Evolutionary conservation across 1,140 invertebrate genomes (phyloP), one percentile per base, ranked within the genome.

Genomic region (Drosophila seguyi): DNA sequence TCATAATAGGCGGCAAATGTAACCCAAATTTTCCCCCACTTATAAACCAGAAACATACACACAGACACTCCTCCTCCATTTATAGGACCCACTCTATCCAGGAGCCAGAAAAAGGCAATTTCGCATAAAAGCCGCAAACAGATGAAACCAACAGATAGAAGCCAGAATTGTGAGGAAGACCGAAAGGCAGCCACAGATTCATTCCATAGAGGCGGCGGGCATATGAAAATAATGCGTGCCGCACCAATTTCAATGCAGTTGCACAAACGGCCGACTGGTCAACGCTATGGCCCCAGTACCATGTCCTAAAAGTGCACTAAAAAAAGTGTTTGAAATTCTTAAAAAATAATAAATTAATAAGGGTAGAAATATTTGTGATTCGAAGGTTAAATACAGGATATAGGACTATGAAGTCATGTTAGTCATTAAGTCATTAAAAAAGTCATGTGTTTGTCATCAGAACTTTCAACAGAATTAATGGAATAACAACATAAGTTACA

Each of bases 211-310:
- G 83, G 57, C 75, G 83, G 50, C 75, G 62, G 75, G 72, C 71
- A 87, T 82, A 79, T 82, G 84, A 86, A 87, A 84, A 88, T 87
- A 88, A 77, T 87, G 80, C 84, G 80, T 77, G 36, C 36, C 69
- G 22, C 55, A 50, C 44, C 67, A 83, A 68, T 86, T 75, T 71
- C 71, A 68, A 63, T 80, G 45, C 82, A 81, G 59, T 69, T 81
- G 48, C 74, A 75, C 62, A 69, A 45, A 45, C 60, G 11, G 44
- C 14, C 13, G 7, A 36, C 41, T 11, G n/a, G 16, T 1, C 29
- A 27, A 11, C 18, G 20, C 31, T 42, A 18, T 27, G 13, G 14
- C 22, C n/a, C 31, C 31, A 34, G 42, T 39, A 11, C 13, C 8
- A 20, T 31, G 31, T 25, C 42, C 58, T 31, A 36, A 48, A 62